These are phyloP conservation scores for Plodia interpunctella DNA, from an alignment of 1,140 invertebrate genomes.

Conservation along the genomic window DNA sequence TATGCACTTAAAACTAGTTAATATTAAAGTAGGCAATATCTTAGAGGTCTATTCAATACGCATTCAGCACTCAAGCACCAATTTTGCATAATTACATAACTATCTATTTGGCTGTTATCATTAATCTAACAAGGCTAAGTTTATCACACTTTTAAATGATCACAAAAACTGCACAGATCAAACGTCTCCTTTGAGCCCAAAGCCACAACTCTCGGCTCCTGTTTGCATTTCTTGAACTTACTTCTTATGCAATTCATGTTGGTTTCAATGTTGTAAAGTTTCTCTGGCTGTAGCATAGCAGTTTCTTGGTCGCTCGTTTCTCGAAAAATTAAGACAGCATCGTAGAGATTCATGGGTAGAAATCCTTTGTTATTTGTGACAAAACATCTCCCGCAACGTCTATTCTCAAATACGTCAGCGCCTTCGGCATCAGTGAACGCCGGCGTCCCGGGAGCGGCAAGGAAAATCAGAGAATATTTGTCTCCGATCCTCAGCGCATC, in stretches of 20 bases:
- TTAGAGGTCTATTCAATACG: neutral
- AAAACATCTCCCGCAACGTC: constrained; percentile 29
- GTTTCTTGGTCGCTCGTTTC: constrained; percentile 8
- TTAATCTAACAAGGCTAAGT: constrained; percentile 20
- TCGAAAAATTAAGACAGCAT: constrained; percentile 25
- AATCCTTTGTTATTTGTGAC: constrained; percentile 37
- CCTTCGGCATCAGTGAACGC: constrained; percentile 27
- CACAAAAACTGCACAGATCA: constrained; percentile 30
- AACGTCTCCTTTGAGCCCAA: constrained; percentile 14
- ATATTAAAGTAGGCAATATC: too few species aligned
- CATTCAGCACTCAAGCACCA: constrained; percentile 14
- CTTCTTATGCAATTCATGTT: constrained; percentile 20
- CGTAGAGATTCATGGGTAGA: constrained; percentile 30
- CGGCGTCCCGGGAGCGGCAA: constrained; percentile 18
- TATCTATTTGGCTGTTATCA: constrained; percentile 15
- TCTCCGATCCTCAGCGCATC: constrained; percentile 27
- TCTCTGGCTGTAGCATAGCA: constrained; percentile 20
- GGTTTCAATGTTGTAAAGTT: constrained; percentile 25
- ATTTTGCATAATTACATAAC: constrained; percentile 13
- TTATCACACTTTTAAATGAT: constrained; percentile 14
- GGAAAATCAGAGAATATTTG: constrained; percentile 30
- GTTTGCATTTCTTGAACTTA: constrained; percentile 23
- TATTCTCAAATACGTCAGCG: constrained; percentile 24
- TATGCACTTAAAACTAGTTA: too few species aligned
- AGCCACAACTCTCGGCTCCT: constrained; percentile 24